Evolutionary conservation across 1,140 invertebrate species (phyloP), one percentile per base, ranked within the genome.

Genomic region (Anthonomus grandis): DNA sequence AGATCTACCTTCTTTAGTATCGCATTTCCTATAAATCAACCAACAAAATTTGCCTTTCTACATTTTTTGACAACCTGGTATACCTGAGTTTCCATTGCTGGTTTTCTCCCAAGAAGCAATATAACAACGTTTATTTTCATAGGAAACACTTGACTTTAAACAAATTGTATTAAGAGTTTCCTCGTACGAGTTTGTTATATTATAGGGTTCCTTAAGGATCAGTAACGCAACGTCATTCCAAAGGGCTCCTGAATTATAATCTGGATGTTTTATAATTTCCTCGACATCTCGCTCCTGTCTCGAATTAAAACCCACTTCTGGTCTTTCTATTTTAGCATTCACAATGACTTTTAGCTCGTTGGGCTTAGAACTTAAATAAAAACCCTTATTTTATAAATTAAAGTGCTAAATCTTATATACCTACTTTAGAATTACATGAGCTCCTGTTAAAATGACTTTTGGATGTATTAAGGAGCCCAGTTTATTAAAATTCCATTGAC

Each of bases 61-160:
- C 66, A 72, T 76, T 82, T 87, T 87, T 59, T 87, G 91, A 4
- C 77, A 67, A 62, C 86, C 80, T 2, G 38, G n/a, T 17, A 9
- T 9, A 41, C 2, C 13, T 10, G 31, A 2, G 10, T 12, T 12
- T 12, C 31, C 31, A 12, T 34, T 34, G 15, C 23, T 13, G 23
- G 45, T 31, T 68, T 89, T 91, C 21, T 90, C 90, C 90, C 90
- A 93, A 13, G 90, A 90, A 50, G 83, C 89, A 15, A 86, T 88
- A 46, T 84, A 80, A 68, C 91, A 93, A 4, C 78, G 66, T 6
- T 77, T 69, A 36, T 17, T 19, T 13, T 41, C 34, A 9, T 47
- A 37, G 8, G 25, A n/a, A 71, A 63, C 42, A 75, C 82, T 77
- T 58, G 78, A 70, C 52, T 36, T 18, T 62, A 59, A 13, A 62